Evolutionary conservation across 1,140 invertebrate genomes (phyloP), one percentile per base, ranked within the genome.

Genomic region (Drosophila lini): DNA sequence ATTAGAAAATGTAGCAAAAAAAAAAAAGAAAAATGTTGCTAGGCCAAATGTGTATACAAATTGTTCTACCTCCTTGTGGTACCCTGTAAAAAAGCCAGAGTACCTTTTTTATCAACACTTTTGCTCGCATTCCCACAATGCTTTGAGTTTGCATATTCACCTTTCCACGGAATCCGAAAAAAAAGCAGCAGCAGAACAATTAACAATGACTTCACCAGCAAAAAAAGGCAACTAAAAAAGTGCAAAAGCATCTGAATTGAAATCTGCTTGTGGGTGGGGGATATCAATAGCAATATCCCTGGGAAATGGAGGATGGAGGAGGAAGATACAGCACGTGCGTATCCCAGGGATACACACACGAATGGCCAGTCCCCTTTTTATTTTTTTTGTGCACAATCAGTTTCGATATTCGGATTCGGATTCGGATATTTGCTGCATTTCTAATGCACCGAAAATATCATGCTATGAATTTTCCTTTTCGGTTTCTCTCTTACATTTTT

Each of bases 351-450:
- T 55, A 55, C 52, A 55, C 52, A 55, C 52, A 55, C 13, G 34
- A 55, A 25, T 55, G 52, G 34, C 8, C 8, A 55, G 52, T 22
- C 7, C 6, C 2, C 16, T 7, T 10, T 11, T 10, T 8, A 1
- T 9, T n/a, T 34, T 15, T 22, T n/a, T 41, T 38, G 22, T 38
- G 50, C 32, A 53, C 16, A 53, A 53, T 55, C 34, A 25, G 52
- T 22, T 55, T 53, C 7, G 32, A 22, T 38, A 53, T 53, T 55
- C 19, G 52, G 8, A 53, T 53, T 55, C 19, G 52, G 8, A 53
- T 53, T 55, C 34, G 52, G 8, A 55, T 55, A 55, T 55, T 55
- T 55, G 52, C 8, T 38, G 52, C 52, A 55, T 55, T 55, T 38
- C 34, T 55, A 55, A 55, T 55, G 52, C 36, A 55, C 5, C 34